Percentiles rank a stretch among this genome's conserved stretches.
These are phyloP conservation scores for Junco hyemalis DNA, from an alignment of 2,113 vertebrate genomes.

Conservation along the genomic window DNA sequence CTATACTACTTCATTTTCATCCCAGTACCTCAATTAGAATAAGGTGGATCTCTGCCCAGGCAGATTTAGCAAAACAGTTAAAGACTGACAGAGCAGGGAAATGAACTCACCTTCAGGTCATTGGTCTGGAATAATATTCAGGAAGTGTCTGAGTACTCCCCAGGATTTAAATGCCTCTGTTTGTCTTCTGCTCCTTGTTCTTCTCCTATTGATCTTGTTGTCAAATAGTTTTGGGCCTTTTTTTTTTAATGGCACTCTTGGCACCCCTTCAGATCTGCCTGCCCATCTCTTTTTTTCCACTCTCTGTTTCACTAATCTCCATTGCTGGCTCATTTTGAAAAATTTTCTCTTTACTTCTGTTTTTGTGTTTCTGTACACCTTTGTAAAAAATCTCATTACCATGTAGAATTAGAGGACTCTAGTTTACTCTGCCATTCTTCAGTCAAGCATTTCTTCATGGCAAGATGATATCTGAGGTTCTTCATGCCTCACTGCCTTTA, in stretches of 20 bases:
- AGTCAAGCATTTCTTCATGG: neutral
- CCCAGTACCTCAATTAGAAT: neutral
- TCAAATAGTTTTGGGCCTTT: neutral
- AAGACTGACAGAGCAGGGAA: neutral
- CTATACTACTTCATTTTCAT: neutral
- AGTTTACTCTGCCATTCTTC: neutral
- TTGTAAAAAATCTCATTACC: neutral
- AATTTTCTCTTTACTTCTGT: neutral
- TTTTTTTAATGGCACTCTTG: neutral
- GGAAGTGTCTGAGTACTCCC: neutral
- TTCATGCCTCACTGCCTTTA: neutral
- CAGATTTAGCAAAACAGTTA: neutral
- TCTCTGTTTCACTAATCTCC: conserved; percentile 29
- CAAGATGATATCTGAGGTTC: neutral
- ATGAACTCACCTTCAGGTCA: conserved; percentile 53
- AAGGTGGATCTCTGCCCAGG: neutral
- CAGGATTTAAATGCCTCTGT: conserved; percentile 16
- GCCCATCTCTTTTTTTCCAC: neutral
- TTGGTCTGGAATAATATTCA: conserved; percentile 47
- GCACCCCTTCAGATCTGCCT: neutral
- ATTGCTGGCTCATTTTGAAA: conserved; percentile 9
- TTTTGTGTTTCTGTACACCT: neutral
- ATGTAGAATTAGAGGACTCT: neutral
- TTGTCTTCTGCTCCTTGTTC: conserved; percentile 5
- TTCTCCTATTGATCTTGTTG: neutral